Base-by-base conservation (phyloP, 2,113 vertebrate species). In the Perccottus glenii region DNA sequence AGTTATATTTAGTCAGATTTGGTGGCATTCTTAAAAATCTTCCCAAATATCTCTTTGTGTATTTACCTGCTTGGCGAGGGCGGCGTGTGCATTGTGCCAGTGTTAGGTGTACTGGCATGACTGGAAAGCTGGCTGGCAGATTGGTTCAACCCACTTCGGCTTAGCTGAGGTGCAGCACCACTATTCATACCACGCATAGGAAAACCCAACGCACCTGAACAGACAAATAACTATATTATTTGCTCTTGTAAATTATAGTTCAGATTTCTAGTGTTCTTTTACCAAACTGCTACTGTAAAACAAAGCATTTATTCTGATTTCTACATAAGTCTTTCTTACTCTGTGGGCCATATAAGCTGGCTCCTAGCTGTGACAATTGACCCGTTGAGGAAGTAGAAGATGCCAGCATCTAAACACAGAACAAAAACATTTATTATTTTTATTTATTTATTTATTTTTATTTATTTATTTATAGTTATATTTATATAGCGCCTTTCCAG, bases 271-370 rank as follows among this genome's bases (percentile, higher is more conserved):
- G 19, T 27, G 19, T 27, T 27, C 19, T 27, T 27, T 27, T 27
- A 27, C 19, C 19, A n/a, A n/a, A n/a, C n/a, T n/a, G 8, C 5
- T 40, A 40, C 2, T 40, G 38, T 40, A 8, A 40, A 40, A 40
- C 38, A 40, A 8, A 40, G 8, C 8, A 40, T 40, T 46, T 46
- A 9, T 46, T 46, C 12, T 7, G 15, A 6, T 2, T 11, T 58
- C 16, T 43, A 16, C 9, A 12, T 14, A 89, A 19, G 35, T 63
- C 5, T 42, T 11, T 53, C 98, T 96, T 94, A 99, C 98, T 99
- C 94, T 99, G 98, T 80, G 96, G 97, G 89, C 97, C 98, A 75
- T 99, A 99, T 93, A 99, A 95, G 91, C 98, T 99, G 92, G 96
- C 97, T 94, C 98, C 97, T 84, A 99, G 98, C 77, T 98, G 96